Evolutionary conservation across 2,888 invertebrate species (phyloP), one percentile per base, ranked within the genome.

Genomic region (Ptychoptera albimana): DNA sequence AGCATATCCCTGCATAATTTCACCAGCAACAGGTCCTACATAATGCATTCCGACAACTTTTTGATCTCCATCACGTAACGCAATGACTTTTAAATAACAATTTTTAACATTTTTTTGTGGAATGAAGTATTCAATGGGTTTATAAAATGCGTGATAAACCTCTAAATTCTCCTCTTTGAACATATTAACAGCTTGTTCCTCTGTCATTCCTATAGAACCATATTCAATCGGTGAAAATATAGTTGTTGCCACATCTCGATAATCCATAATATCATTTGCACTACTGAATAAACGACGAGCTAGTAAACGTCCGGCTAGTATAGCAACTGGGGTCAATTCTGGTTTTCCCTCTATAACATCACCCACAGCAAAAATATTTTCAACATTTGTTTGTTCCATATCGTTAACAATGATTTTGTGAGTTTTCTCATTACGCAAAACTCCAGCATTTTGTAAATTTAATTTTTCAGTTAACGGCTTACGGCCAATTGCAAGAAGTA

Each of bases 221-320:
- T 97, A 98, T 69, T 97, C 97, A 23, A 96, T 63, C 30, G 97
- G 96, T 37, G 92, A 91, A 67, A 97, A 97, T 1, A 97, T 78
- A 1, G 96, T 94, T 13, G 96, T 97, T 32, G 96, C 88, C 2
- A 97, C 79, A 69, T 83, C 84, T 0, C 72, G 67, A 57, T 89
- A 89, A 65, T 88, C 85, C 86, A 88, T 88, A 31, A 69, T 64
- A 48, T 74, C 73, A 0, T 58, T 56, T 11, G 69, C 65, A 45
- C 68, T 71, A 2, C 61, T 77, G 60, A 79, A 84, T 40, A 88
- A 60, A 41, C 88, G 70, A 43, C 80, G 72, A 11, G 92, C 85
- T 43, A 96, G 69, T 54, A 93, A 68, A 48, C 82, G 77, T 34
- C 94, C 96, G 39, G 96, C 93, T 57, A 82, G 82, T 54, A 92